Evolutionary conservation across 1,140 invertebrate species (phyloP).

Genomic region (Colletes gigas): DNA sequence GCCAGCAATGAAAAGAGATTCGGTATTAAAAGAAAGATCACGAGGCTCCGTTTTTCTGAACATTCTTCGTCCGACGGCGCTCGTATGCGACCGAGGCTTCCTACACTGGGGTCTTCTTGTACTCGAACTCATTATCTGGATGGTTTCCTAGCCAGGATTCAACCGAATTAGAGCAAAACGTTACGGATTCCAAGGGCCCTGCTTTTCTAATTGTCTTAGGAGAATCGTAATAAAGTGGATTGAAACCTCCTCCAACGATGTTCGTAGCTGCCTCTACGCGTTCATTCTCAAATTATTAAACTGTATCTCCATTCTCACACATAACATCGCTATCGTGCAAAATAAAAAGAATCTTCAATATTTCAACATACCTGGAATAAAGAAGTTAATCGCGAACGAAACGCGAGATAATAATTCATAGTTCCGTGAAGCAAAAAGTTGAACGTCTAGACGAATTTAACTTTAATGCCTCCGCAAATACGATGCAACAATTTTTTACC

Average conservation of each 20-base stretch:
- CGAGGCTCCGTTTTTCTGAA: slow-evolving; percentile 16
- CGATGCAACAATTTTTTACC: no score
- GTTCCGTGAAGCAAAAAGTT: no score
- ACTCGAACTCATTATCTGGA: slow-evolving; percentile 55
- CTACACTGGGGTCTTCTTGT: slow-evolving; percentile 8
- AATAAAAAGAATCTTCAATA: no score
- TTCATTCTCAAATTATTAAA: no score
- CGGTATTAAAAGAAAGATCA: slow-evolving; percentile 9
- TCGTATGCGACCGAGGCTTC: slow-evolving; percentile 17
- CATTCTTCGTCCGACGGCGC: neutral
- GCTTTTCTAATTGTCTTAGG: slow-evolving; percentile 1
- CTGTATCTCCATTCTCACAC: no score
- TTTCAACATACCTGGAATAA: no score
- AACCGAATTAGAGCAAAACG: slow-evolving; percentile 29
- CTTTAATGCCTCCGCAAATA: no score
- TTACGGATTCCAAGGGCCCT: neutral
- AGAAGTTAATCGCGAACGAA: no score
- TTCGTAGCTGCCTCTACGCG: no score
- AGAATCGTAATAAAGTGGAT: neutral
- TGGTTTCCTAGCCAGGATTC: slow-evolving; percentile 4
- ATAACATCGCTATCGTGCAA: no score
- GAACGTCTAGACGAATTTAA: no score
- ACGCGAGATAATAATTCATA: no score
- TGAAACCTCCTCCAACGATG: neutral
- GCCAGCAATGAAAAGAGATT: neutral